phyloP scores from a whole-genome alignment of 2,888 invertebrate species.

The Drosophila setosimentum region DNA sequence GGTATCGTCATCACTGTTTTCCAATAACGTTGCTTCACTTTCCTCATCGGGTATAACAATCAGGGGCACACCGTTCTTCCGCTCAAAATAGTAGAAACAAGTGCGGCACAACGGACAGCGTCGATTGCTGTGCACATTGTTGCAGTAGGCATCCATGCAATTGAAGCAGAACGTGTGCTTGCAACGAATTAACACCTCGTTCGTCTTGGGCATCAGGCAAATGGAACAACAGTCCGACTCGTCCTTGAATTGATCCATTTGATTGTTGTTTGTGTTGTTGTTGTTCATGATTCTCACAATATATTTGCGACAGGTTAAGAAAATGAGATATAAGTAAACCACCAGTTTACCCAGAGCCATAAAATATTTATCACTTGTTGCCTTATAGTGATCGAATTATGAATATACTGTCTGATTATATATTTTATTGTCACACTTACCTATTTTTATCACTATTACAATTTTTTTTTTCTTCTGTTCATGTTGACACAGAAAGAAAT shows the following conservation, averaged over 20 bases:
- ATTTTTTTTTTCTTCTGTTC: no score
- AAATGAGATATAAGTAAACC: background rate
- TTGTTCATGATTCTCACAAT: background rate
- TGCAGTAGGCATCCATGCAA: constrained; percentile 26
- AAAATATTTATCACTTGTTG: background rate
- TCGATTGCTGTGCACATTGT: constrained; percentile 1
- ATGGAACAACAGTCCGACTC: constrained; percentile 20
- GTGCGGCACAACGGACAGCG: constrained; percentile 39
- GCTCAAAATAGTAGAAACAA: constrained; percentile 17
- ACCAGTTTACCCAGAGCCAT: background rate
- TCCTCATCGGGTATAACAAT: constrained; percentile 7
- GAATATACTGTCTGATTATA: background rate
- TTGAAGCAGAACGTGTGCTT: constrained; percentile 39
- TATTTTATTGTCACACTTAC: background rate
- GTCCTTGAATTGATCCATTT: constrained; percentile 4
- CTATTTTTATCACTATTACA: no score
- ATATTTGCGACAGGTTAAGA: background rate
- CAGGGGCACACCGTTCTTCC: background rate
- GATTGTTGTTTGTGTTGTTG: background rate
- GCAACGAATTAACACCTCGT: constrained; percentile 28
- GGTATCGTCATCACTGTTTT: background rate
- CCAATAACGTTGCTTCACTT: background rate
- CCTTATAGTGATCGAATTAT: background rate
- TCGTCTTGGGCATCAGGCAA: constrained; percentile 29
- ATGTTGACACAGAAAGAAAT: no score